These are phyloP conservation scores for Tetramorium parvispinum DNA, from an alignment of 1,140 invertebrate genomes.

Conservation along the genomic window DNA sequence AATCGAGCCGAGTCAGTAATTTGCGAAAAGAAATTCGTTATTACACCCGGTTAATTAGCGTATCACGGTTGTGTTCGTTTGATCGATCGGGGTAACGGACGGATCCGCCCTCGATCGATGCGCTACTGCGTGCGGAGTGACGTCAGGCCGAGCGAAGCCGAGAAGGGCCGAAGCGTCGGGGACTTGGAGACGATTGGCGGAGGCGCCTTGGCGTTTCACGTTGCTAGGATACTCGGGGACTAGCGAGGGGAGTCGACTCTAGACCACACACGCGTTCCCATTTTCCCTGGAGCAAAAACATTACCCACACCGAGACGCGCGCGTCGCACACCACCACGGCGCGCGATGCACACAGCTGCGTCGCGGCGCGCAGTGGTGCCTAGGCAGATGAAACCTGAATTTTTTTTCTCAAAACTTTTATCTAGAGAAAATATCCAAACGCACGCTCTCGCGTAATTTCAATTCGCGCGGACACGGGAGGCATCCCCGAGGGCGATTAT, in stretches of 20 bases:
- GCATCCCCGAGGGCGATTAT: not conserved
- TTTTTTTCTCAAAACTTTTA: not conserved
- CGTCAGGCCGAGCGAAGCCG: slow-evolving; percentile 79
- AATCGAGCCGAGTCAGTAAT: not conserved
- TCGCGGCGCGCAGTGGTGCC: slow-evolving; percentile 12
- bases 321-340: slow-evolving; percentile 60
- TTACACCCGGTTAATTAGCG: not conserved
- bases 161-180: slow-evolving; percentile 74
- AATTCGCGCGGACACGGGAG: not conserved
- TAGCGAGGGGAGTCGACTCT: slow-evolving; percentile 74
- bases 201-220: slow-evolving; percentile 79
- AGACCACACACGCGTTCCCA: slow-evolving; percentile 85
- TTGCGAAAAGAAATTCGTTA: not conserved
- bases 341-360: slow-evolving; percentile 36
- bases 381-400: slow-evolving; percentile 1
- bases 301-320: slow-evolving; percentile 76
- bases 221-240: slow-evolving; percentile 82
- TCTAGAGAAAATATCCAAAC: not conserved
- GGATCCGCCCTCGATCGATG: slow-evolving; percentile 43
- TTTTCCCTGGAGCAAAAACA: slow-evolving; percentile 85
- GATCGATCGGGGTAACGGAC: slow-evolving; percentile 16
- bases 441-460: not conserved
- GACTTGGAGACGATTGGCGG: slow-evolving; percentile 77
- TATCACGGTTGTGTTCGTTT: not conserved
- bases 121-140: slow-evolving; percentile 77